Base-by-base conservation (phyloP, 1,140 invertebrate species). In the Copidosoma floridanum region DNA sequence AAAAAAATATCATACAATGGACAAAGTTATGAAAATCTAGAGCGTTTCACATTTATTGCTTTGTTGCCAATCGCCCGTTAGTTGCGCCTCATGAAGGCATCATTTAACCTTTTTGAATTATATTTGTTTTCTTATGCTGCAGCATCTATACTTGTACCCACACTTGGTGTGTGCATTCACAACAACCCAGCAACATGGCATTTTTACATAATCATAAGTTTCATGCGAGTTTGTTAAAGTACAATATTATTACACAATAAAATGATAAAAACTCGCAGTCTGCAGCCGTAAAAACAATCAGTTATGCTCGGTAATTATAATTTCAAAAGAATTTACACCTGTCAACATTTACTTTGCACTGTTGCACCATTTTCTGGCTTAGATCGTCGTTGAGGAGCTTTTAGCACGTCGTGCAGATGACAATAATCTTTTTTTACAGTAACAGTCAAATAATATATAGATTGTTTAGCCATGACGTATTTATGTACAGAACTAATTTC, bases 1-100 rank as follows among this genome's bases (percentile, higher is more conserved):
- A 69, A 69, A 69, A 71, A 68, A 65, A 54, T 71, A n/a, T n/a
- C n/a, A n/a, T 46, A 60, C 61, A 23, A 6, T 59, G 38, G 24
- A 57, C 56, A 20, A 32, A 47, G n/a, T n/a, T n/a, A n/a, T n/a
- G n/a, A n/a, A n/a, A n/a, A n/a, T n/a, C 50, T 21, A 26, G 56
- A 60, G 56, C 40, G 47, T 53, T 20, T 52, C 40, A 48, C 35
- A 58, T 35, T 23, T 56, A 55, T 44, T 56, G 51, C 38, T 57
- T 41, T 55, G n/a, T 38, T 20, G 26, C n/a, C n/a, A 43, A 52
- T 47, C 26, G 32, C 23, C 54, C 4, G 3, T 2, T 20, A 29
- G n/a, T 44, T 35, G n/a, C 56, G 27, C 46, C 59, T 51, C 16
- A 29, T 54, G 35, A 59, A 37, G 46, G 40, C 37, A 23, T 18